Evolutionary conservation across 1,140 invertebrate species (phyloP).

Genomic region (Magallana angulata): DNA sequence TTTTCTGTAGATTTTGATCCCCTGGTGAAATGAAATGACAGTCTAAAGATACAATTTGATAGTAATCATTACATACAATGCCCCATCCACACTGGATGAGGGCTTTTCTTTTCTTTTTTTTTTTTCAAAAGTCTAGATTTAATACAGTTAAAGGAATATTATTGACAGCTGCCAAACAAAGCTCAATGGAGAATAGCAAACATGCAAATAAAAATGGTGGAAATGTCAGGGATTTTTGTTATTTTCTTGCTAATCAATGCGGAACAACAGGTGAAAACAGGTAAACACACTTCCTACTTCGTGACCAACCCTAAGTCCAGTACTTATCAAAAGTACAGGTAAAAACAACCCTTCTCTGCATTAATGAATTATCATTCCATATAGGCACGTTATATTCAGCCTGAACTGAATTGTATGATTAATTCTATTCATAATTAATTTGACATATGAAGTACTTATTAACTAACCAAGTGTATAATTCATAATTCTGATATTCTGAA

Average conservation of each 20-base stretch:
- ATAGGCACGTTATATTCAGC: no score
- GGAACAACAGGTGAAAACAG: no score
- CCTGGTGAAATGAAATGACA: no score
- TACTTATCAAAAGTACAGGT: no score
- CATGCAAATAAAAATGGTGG: neutral
- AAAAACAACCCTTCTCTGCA: no score
- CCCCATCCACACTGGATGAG: neutral
- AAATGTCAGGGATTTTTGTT: no score
- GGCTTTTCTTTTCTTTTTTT: no score
- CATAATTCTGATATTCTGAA: no score
- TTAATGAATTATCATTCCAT: no score
- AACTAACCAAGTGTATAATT: neutral
- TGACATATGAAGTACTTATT: conserved; percentile 1
- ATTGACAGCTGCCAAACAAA: neutral
- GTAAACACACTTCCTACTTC: no score
- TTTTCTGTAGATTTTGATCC: neutral
- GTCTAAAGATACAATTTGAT: neutral
- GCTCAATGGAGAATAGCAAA: neutral
- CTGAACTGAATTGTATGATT: neutral
- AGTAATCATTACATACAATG: neutral
- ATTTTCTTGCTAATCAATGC: no score
- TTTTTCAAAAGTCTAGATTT: neutral
- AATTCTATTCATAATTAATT: conserved; percentile 6
- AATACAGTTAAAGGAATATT: neutral
- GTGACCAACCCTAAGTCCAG: no score